These are phyloP conservation scores for Artibeus lituratus DNA, from an alignment of 2,797 vertebrate genomes.

Conservation along the genomic window DNA sequence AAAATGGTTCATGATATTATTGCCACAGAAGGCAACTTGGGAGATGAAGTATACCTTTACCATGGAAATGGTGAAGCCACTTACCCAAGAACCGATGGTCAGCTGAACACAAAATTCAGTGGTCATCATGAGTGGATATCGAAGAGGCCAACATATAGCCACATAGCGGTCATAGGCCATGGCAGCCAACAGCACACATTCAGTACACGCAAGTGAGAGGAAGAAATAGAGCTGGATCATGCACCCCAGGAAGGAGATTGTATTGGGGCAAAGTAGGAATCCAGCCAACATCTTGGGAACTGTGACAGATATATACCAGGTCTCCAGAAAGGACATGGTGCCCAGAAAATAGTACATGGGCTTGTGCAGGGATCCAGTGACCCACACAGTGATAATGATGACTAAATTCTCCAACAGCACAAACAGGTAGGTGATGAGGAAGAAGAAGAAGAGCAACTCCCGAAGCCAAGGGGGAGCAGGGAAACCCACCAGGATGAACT, in stretches of 20 bases:
- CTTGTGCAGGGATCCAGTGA: constrained; percentile 65
- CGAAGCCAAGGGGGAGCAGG: constrained; percentile 50
- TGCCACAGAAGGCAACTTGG: constrained; percentile 63
- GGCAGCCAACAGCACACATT: constrained; percentile 72
- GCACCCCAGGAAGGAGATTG: constrained; percentile 69
- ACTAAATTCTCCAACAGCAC: constrained; percentile 67
- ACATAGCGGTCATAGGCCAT: constrained; percentile 69
- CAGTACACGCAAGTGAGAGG: constrained; percentile 59
- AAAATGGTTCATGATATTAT: constrained; percentile 67
- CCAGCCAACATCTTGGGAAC: constrained; percentile 69
- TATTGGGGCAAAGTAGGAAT: constrained; percentile 51
- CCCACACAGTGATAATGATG: constrained; percentile 57
- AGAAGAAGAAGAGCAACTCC: constrained; percentile 61
- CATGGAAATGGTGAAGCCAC: constrained; percentile 55
- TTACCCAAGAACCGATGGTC: constrained; percentile 66
- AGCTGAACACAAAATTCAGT: constrained; percentile 49
- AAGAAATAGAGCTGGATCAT: constrained; percentile 76
- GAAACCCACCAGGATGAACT: constrained; percentile 75
- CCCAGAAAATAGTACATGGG: constrained; percentile 78
- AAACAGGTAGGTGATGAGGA: constrained; percentile 66
- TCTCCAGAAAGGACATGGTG: constrained; percentile 69
- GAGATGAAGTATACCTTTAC: constrained; percentile 74
- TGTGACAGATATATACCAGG: constrained; percentile 73
- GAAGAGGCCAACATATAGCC: constrained; percentile 71
- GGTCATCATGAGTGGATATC: constrained; percentile 53